Evolutionary conservation across 1,140 invertebrate genomes (phyloP).

Genomic region (Saccostrea cuccullata): DNA sequence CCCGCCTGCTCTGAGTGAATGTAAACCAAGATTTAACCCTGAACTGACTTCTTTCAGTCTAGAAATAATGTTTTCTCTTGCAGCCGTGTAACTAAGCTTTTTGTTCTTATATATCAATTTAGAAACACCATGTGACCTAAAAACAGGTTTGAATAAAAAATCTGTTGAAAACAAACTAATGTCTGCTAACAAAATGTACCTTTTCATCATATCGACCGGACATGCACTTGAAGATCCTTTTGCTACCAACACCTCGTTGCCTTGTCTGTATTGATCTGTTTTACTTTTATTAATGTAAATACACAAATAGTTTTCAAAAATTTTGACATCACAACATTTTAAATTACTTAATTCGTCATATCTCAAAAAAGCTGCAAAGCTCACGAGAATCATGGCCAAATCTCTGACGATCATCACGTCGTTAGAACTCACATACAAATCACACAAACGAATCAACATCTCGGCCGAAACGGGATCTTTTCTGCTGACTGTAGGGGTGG

Average conservation of each 20-base stretch:
- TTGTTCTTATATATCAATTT: too few species aligned
- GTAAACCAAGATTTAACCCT: slow-evolving; percentile 39
- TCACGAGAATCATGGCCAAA: too few species aligned
- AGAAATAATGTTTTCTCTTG: slow-evolving; percentile 16
- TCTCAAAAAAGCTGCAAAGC: too few species aligned
- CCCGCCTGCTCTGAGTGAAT: slow-evolving; percentile 35
- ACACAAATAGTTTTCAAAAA: slow-evolving; percentile 35
- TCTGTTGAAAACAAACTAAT: background rate
- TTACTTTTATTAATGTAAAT: slow-evolving; percentile 46
- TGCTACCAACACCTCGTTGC: slow-evolving; percentile 55
- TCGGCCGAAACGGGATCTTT: too few species aligned
- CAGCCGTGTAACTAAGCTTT: slow-evolving; percentile 45
- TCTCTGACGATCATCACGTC: too few species aligned
- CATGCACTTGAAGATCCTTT: slow-evolving; percentile 52
- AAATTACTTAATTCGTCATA: too few species aligned
- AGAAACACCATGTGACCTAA: slow-evolving; percentile 48
- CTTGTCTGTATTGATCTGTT: slow-evolving; percentile 58
- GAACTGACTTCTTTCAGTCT: slow-evolving; percentile 6
- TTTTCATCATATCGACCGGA: slow-evolving; percentile 44
- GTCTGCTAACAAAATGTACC: slow-evolving; percentile 43
- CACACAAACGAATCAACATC: too few species aligned
- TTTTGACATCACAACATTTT: background rate
- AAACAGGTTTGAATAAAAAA: slow-evolving; percentile 59
- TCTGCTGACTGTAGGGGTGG: too few species aligned
- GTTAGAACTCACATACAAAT: too few species aligned